Evolutionary conservation across 2,113 vertebrate species (phyloP).

Genomic region (Trochalopteron elliotii): DNA sequence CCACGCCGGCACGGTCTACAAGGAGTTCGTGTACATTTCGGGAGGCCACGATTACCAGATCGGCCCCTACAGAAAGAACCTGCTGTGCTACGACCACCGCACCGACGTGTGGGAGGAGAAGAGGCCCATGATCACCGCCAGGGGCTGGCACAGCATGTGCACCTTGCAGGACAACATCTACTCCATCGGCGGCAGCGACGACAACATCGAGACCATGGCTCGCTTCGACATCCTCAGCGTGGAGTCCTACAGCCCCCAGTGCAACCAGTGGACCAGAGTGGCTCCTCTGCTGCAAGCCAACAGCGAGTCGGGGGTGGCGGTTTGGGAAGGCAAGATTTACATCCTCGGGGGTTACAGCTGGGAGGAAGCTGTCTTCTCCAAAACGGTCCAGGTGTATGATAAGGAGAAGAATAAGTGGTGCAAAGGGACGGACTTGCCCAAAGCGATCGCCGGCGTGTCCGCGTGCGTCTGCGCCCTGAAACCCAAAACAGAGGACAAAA

Average conservation of each 20-base stretch:
- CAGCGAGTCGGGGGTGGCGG: slow-evolving; percentile 90
- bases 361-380: slow-evolving; percentile 90
- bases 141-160: slow-evolving; percentile 97
- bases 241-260: slow-evolving; percentile 87
- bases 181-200: slow-evolving; percentile 90
- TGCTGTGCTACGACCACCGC: slow-evolving; percentile 87
- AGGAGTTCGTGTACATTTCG: slow-evolving; percentile 88
- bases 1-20: slow-evolving; percentile 88
- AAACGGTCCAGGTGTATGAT: slow-evolving; percentile 87
- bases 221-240: slow-evolving; percentile 91
- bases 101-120: slow-evolving; percentile 84
- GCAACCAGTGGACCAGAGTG: slow-evolving; percentile 88
- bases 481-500: slow-evolving; percentile 75
- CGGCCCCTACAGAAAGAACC: slow-evolving; percentile 87
- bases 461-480: slow-evolving; percentile 87
- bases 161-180: slow-evolving; percentile 87
- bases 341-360: slow-evolving; percentile 96
- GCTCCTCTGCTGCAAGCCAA: slow-evolving; percentile 85
- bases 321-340: slow-evolving; percentile 86
- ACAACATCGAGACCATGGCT: slow-evolving; percentile 88
- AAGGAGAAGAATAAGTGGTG: slow-evolving; percentile 82
- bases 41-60: slow-evolving; percentile 95
- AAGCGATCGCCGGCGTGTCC: slow-evolving; percentile 87
- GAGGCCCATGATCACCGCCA: slow-evolving; percentile 84
- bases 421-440: slow-evolving; percentile 86